These are phyloP conservation scores for Australoheros facetus DNA, from an alignment of 2,797 vertebrate genomes.

Conservation along the genomic window DNA sequence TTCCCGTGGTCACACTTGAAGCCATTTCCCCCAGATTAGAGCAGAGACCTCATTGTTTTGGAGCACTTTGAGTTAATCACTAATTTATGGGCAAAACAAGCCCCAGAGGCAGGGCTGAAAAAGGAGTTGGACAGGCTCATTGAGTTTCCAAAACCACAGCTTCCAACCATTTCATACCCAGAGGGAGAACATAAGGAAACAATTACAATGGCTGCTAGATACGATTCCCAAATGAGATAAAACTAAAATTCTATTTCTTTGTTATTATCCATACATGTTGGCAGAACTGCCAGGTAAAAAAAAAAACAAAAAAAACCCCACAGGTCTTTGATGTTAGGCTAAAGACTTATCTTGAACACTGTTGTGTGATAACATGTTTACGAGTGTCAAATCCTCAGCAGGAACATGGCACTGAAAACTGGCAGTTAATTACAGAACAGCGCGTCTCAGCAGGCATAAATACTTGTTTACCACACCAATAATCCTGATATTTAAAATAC, in stretches of 20 bases:
- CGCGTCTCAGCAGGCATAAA: conserved; percentile 54
- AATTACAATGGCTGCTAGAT: conserved; percentile 50
- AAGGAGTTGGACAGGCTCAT: conserved; percentile 59
- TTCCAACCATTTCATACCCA: conserved; percentile 48
- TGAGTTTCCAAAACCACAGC: conserved; percentile 59
- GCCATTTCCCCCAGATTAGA: conserved; percentile 73
- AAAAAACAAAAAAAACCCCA: background rate
- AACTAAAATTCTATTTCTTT: conserved; percentile 22
- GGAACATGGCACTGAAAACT: conserved; percentile 41
- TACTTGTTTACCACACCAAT: conserved; percentile 66
- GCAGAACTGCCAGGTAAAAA: conserved; percentile 17
- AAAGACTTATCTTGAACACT: conserved; percentile 42
- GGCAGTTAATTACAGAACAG: conserved; percentile 64
- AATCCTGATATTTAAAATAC: conserved; percentile 67
- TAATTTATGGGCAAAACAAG: conserved; percentile 82
- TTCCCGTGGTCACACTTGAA: conserved; percentile 79
- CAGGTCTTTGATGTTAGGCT: conserved; percentile 55
- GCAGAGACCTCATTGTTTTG: conserved; percentile 79
- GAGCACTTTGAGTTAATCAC: conserved; percentile 80
- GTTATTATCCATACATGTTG: conserved; percentile 43
- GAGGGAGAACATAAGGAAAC: conserved; percentile 53
- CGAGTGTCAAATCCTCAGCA: conserved; percentile 58
- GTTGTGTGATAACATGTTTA: conserved; percentile 63
- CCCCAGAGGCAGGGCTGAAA: conserved; percentile 69
- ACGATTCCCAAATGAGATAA: conserved; percentile 49